These are phyloP conservation scores for Arge pagana DNA, from an alignment of 2,888 invertebrate species.

Conservation along the genomic window DNA sequence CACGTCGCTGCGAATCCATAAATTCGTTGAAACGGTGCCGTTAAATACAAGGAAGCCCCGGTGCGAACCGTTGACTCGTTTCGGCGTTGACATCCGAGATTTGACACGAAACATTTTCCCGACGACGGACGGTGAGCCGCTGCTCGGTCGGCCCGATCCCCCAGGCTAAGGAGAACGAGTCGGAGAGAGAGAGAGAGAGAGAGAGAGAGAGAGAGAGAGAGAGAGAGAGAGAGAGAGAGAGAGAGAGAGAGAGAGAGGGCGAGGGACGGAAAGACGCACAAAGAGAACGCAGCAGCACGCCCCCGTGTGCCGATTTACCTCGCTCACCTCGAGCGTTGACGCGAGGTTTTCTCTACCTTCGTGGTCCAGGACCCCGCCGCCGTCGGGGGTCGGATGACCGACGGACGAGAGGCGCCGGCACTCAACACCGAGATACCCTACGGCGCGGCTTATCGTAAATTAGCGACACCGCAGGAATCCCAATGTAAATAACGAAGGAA, in stretches of 20 bases:
- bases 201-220: neutral
- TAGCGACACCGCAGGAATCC: constrained; percentile 35
- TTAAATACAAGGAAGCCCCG: constrained; percentile 30
- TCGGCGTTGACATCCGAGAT: constrained; percentile 37
- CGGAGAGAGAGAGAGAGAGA: neutral
- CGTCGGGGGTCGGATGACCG: constrained; percentile 19
- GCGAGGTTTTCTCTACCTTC: constrained; percentile 17
- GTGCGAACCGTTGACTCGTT: constrained; percentile 6
- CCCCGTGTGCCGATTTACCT: constrained; percentile 3
- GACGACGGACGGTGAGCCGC: too few species aligned
- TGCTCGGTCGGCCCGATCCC: too few species aligned
- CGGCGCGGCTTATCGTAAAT: constrained; percentile 25
- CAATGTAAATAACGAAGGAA: constrained; percentile 35
- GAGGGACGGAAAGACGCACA: too few species aligned
- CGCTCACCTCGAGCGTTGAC: constrained; percentile 7
- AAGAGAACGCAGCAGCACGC: neutral
- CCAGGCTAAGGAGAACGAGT: too few species aligned
- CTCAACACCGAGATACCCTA: constrained; percentile 23
- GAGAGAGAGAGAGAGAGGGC: too few species aligned
- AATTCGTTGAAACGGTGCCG: constrained; percentile 26
- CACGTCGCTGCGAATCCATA: constrained; percentile 34
- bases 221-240: too few species aligned
- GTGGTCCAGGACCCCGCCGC: constrained; percentile 17
- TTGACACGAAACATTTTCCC: constrained; percentile 40
- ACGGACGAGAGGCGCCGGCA: constrained; percentile 24